Percentiles rank a stretch among this genome's conserved stretches.
Evolutionary conservation across 1,140 invertebrate genomes (phyloP).

Genomic region (Melanaphis sacchari): DNA sequence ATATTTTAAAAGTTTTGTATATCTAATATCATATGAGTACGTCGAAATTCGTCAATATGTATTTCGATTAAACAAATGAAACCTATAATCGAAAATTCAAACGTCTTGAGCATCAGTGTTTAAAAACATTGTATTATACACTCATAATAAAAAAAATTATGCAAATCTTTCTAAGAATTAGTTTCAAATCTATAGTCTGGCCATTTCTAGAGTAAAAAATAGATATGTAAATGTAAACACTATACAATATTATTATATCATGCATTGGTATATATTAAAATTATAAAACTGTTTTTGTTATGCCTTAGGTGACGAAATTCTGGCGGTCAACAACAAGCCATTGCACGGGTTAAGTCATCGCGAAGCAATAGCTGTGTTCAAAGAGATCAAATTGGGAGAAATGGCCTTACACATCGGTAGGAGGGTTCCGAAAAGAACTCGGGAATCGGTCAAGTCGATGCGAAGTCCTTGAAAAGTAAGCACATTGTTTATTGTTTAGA

Average conservation of each 20-base stretch:
- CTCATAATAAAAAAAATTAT: not conserved
- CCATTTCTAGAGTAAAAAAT: not conserved
- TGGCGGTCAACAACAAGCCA: conserved; percentile 84
- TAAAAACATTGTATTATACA: not conserved
- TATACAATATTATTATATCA: not conserved
- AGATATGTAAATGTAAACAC: not conserved
- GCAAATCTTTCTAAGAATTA: not conserved
- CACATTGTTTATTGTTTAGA: not conserved
- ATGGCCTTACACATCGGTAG: conserved; percentile 82
- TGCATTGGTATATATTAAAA: not conserved
- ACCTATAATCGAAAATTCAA: not conserved
- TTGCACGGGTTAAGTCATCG: conserved; percentile 86
- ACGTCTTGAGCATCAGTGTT: not conserved
- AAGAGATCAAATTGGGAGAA: conserved; percentile 84
- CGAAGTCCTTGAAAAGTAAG: conserved; percentile 52
- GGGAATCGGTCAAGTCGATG: conserved; percentile 61
- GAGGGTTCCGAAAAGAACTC: conserved; percentile 66
- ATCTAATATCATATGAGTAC: too few species aligned
- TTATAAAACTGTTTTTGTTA: conserved; percentile 25
- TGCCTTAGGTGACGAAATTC: conserved; percentile 87
- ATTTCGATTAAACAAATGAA: not conserved
- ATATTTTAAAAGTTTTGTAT: too few species aligned
- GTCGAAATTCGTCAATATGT: not conserved
- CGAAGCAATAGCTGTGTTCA: conserved; percentile 88
- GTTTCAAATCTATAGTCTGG: not conserved